Evolutionary conservation across 1,140 invertebrate species (phyloP), one percentile per base, ranked within the genome.

Genomic region (Andricus grossulariae): DNA sequence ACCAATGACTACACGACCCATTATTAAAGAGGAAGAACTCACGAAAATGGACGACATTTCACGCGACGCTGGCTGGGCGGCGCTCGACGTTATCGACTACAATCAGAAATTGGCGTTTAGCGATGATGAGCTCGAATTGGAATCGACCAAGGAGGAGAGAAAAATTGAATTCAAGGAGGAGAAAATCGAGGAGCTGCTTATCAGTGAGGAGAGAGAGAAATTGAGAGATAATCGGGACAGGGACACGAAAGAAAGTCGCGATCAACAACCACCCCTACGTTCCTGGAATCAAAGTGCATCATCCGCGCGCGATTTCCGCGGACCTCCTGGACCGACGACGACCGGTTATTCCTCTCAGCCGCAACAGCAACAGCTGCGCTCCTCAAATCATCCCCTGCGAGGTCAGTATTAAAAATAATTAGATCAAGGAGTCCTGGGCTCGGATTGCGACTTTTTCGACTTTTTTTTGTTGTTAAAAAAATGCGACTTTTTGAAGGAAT

Each of bases 71-170:
- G 97, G 97, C 73, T 99, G 98, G 98, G 96, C 96, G 32, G 94
- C 95, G 79, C 95, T 97, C 80, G 97, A 97, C 89, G 97, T 98
- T 88, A 97, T 98, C 87, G 97, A 98, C 92, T 99, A 98, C 89
- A 97, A 97, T 93, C 97, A 98, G 92, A 98, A 98, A 91, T 92
- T 99, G 80, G 95, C 96, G 77, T 99, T 98, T 90, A 98, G 97
- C 88, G 97, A 98, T 92, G 97, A 98, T 83, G 97, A 98, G 90
- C 87, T 91, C 11, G 93, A 93, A 21, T 15, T 57, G 25, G 86
- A 87, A 51, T 55, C 77, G 13, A 19, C 49, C 8, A 87, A 86
- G 79, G 85, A 83, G 74, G 85, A 85, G 6, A 74, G 80, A 50
- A 85, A 84, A 21, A 80, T 78, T 50, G 79, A 83, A 39, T 45